phyloP scores from a whole-genome alignment of 2,113 vertebrate genomes.

The Pteropus alecto region DNA sequence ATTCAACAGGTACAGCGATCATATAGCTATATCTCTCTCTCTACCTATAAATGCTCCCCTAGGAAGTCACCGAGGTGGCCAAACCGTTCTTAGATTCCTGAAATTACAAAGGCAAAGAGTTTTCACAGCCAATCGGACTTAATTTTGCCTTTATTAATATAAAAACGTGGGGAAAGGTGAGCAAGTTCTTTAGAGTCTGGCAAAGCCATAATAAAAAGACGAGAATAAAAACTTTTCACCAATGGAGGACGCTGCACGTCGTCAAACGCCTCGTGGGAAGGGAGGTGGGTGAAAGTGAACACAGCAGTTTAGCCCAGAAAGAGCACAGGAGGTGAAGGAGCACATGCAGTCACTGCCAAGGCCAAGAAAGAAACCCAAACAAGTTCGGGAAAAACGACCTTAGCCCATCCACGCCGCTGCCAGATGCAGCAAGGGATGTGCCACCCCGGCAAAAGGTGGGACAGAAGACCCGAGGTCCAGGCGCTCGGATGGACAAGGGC shows the following conservation, averaged over 20 bases:
- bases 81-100: neutral
- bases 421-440: no score
- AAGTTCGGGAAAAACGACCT: neutral
- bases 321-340: neutral
- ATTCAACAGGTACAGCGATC: neutral
- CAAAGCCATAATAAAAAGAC: neutral
- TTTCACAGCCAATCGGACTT: neutral
- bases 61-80: neutral
- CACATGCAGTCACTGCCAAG: neutral
- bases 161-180: neutral
- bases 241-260: neutral
- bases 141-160: neutral
- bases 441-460: neutral
- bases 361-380: neutral
- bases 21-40: neutral
- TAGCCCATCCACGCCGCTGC: neutral
- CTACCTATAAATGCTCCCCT: neutral
- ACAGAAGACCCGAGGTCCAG: neutral
- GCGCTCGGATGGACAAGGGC: neutral
- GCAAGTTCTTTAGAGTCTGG: neutral
- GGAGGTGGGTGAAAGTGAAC: neutral
- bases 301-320: neutral
- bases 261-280: rapidly evolving
- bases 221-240: neutral
- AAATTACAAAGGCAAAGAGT: neutral